phyloP scores from a whole-genome alignment of 1,140 invertebrate species.

The Plectrocnemia conspersa region DNA sequence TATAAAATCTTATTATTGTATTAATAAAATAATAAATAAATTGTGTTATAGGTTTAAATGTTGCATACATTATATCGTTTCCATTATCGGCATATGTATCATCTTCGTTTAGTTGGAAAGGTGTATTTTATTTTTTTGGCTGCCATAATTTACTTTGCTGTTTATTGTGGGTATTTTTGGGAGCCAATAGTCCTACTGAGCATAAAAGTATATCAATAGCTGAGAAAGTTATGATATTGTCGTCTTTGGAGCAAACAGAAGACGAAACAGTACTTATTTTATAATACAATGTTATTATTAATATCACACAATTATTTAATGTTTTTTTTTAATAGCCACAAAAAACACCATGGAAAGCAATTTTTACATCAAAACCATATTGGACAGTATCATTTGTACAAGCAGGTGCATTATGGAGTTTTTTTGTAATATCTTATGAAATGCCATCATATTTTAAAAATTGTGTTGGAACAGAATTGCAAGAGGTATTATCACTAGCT shows the following conservation, averaged over 20 bases:
- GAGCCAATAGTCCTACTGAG: background rate
- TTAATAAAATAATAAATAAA: background rate
- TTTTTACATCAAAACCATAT: constrained; percentile 8
- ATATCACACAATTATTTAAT: background rate
- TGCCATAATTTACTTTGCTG: constrained; percentile 1
- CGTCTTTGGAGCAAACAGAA: background rate
- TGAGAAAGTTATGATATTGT: constrained; percentile 6
- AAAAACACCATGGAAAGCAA: constrained; percentile 12
- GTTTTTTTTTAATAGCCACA: background rate
- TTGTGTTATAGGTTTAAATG: constrained; percentile 5
- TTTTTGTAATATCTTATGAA: constrained; percentile 8
- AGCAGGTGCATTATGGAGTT: constrained; percentile 9
- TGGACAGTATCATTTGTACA: background rate
- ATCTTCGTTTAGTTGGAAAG: constrained; percentile 2
- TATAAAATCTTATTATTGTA: background rate
- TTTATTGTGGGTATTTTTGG: constrained; percentile 1
- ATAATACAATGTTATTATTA: background rate
- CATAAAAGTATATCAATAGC: constrained; percentile 5
- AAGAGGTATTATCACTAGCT: constrained; percentile 3
- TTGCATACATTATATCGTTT: too few species aligned
- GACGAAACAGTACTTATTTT: background rate
- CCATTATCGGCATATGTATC: constrained; percentile 5
- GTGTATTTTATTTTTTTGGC: constrained; percentile 14
- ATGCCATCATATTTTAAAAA: constrained; percentile 12
- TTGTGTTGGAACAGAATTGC: constrained; percentile 8